A percentile compares a stretch with the other conserved stretches of the same genome.
phyloP scores from a whole-genome alignment of 1,140 invertebrate species.

The Trissolcus basalis region DNA sequence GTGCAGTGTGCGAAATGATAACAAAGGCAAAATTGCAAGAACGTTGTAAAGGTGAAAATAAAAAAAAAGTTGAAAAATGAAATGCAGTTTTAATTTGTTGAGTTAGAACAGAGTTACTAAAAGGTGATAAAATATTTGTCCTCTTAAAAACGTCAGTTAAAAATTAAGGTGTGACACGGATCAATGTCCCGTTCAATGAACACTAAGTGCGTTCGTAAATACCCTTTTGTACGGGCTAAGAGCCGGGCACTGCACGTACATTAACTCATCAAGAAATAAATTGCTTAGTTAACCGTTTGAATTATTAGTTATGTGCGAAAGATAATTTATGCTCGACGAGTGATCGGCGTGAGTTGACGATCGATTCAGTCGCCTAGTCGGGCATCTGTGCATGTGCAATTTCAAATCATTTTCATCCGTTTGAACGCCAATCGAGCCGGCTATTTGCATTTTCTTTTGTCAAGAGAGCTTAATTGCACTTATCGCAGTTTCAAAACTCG shows the following conservation, averaged over 20 bases:
- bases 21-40: too few species aligned
- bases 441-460: too few species aligned
- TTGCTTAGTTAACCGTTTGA: constrained; percentile 42
- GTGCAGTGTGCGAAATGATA: too few species aligned
- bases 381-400: background rate
- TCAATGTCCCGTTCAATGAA: constrained; percentile 35
- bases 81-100: background rate
- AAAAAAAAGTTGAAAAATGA: background rate
- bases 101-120: too few species aligned
- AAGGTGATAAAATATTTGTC: background rate
- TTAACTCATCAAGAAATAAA: constrained; percentile 52
- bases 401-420: background rate
- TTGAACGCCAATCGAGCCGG: background rate
- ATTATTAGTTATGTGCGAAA: constrained; percentile 17
- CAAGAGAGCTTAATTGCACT: too few species aligned
- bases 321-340: constrained; percentile 19
- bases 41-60: too few species aligned
- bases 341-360: background rate
- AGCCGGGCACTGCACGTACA: constrained; percentile 13
- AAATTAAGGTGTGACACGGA: constrained; percentile 28
- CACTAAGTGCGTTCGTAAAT: constrained; percentile 46
- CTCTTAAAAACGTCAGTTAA: constrained; percentile 1
- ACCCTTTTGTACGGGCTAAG: constrained; percentile 35
- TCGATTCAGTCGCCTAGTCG: background rate
- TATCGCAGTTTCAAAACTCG: too few species aligned